Evolutionary conservation across 2,888 invertebrate species (phyloP), one percentile per base, ranked within the genome.

Genomic region (Lottia gigantea): DNA sequence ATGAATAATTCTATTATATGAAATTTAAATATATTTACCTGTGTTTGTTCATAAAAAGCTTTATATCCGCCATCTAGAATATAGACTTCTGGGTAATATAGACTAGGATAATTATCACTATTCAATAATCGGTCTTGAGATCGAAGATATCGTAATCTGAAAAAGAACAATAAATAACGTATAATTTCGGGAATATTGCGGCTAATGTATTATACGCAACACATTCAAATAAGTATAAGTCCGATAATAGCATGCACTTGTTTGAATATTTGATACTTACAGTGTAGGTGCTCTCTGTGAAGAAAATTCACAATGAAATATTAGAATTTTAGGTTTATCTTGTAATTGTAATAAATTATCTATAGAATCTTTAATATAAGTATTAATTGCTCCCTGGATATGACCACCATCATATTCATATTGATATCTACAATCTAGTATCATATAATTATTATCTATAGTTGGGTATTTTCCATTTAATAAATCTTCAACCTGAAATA

Each of bases 221-320:
- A 31, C 6, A 31, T 31, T 31, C 31, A 31, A n/a, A n/a, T n/a
- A n/a, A n/a, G n/a, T n/a, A n/a, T n/a, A n/a, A n/a, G n/a, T n/a
- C n/a, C n/a, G n/a, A n/a, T n/a, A n/a, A n/a, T n/a, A n/a, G n/a
- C n/a, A n/a, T n/a, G n/a, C 31, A 31, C 31, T 31, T 4, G 31
- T 31, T 31, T 31, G 6, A 31, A 31, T 4, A 31, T 31, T 2
- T 31, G n/a, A 31, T 55, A 92, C 94, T 93, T 91, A 96, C 93
- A 98, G 90, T 82, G 93, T 94, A 0, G 98, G 98, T 1, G 97
- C 98, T 70, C 98, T 91, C 89, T 98, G 95, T 70, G 95, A 94
- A 0, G 97, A 97, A 91, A 97, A 99, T 89, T 99, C 98, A 90
- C 99, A 99, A 88, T 99, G 98, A 89, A 99, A 98, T 64, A 99